Percentiles rank a stretch among this genome's conserved stretches.
Conservation (phyloP, 53 echinoderm and acorn worm species). For the Paelopatides confundens region DNA sequence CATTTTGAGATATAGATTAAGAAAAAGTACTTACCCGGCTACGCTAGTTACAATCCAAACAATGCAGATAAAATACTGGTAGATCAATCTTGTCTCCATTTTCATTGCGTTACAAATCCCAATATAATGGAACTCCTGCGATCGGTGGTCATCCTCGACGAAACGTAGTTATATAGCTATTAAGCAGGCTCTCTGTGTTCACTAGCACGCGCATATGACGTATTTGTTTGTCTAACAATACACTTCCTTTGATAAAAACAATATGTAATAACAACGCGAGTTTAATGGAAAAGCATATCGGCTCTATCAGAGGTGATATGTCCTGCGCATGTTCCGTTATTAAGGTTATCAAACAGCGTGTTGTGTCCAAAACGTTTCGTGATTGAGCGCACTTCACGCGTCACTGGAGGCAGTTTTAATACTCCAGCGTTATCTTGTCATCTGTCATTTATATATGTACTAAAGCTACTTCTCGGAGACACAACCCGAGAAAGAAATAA, state of each 20-base stretch:
- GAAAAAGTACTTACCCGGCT: neutral
- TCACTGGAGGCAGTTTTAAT: slow-evolving; percentile 28
- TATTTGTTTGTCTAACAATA: slow-evolving; percentile 43
- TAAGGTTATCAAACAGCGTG: slow-evolving; percentile 37
- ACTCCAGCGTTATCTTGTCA: neutral
- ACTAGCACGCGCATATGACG: neutral
- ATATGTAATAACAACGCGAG: neutral
- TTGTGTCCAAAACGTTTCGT: neutral
- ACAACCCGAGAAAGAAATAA: neutral
- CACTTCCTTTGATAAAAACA: neutral
- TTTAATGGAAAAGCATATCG: neutral
- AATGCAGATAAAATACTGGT: neutral
- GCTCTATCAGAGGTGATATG: neutral
- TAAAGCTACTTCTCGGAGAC: neutral
- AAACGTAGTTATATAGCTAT: slow-evolving; percentile 7
- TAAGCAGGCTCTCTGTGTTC: neutral
- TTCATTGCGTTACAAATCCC: neutral
- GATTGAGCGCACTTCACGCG: slow-evolving; percentile 38
- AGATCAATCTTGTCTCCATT: neutral
- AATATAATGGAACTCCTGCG: neutral
- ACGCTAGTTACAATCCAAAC: neutral
- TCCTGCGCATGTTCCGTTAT: neutral
- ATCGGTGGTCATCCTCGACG: slow-evolving; percentile 12
- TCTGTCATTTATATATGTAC: slow-evolving; percentile 28
- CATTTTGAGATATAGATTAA: no score